A percentile compares a stretch with the other conserved stretches of the same genome.
Evolutionary conservation across 2,113 vertebrate genomes (phyloP).

Genomic region (Anseranas semipalmata): DNA sequence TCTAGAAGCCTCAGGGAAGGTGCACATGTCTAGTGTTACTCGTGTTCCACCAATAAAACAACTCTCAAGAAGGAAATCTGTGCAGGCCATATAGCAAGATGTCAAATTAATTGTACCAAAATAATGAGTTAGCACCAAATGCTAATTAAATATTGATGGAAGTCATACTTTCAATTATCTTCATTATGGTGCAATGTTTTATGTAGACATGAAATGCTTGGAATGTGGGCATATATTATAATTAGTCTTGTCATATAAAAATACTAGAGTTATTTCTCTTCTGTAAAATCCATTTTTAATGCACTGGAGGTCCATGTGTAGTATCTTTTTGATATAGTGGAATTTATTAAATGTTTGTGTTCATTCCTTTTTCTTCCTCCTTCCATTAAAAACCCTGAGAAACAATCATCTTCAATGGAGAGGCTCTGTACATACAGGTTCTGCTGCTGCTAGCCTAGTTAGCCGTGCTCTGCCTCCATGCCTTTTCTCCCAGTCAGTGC

Average conservation of each 20-base stretch:
- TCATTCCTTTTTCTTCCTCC: neutral
- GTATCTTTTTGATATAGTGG: neutral
- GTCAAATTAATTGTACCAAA: conserved; percentile 80
- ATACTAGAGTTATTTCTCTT: conserved; percentile 24
- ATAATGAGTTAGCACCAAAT: conserved; percentile 82
- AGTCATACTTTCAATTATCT: conserved; percentile 81
- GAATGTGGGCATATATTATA: conserved; percentile 32
- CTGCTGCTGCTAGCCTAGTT: neutral
- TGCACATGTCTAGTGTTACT: conserved; percentile 31
- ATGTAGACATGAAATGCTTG: conserved; percentile 67
- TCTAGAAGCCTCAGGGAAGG: conserved; percentile 32
- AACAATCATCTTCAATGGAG: neutral
- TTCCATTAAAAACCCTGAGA: neutral
- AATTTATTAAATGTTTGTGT: too few species aligned
- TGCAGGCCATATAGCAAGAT: conserved; percentile 65
- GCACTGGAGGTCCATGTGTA: neutral
- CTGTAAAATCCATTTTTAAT: conserved; percentile 14
- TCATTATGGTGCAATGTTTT: conserved; percentile 75
- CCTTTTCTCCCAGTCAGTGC: neutral
- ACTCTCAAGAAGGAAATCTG: conserved; percentile 69
- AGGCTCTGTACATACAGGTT: neutral
- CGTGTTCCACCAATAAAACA: conserved; percentile 53
- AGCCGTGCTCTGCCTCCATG: accelerated
- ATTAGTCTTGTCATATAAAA: conserved; percentile 59
- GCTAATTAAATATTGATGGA: conserved; percentile 86